A percentile compares a stretch with the other conserved stretches of the same genome.
phyloP scores from a whole-genome alignment of 2,797 vertebrate species.

The Molossus molossus region DNA sequence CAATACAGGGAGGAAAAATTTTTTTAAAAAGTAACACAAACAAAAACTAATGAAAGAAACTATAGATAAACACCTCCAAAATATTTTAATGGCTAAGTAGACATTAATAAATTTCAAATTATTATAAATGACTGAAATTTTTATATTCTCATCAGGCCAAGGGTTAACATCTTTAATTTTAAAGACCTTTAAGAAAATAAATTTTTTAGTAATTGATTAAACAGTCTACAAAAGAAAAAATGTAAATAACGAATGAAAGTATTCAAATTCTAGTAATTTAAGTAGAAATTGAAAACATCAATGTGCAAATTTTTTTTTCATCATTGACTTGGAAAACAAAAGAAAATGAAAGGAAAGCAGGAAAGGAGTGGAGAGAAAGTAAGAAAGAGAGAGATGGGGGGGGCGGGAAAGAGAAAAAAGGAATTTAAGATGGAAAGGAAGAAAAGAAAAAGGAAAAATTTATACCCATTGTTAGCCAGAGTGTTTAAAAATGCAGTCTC shows the following conservation, averaged over 20 bases:
- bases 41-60: neutral
- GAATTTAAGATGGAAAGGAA: neutral
- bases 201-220: neutral
- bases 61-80: neutral
- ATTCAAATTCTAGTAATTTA: neutral
- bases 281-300: neutral
- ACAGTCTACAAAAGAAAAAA: constrained; percentile 44
- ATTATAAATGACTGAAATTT: neutral
- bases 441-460: neutral
- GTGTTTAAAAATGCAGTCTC: neutral
- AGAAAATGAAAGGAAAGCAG: neutral
- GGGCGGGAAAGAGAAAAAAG: neutral
- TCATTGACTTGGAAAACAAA: neutral
- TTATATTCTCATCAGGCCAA: neutral
- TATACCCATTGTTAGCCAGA: neutral
- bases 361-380: neutral
- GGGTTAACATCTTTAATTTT: neutral
- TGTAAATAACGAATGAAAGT: neutral
- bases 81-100: neutral
- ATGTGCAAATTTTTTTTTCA: neutral
- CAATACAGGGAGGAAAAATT: too few relatives aligned
- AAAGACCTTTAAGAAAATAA: neutral
- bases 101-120: neutral
- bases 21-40: neutral
- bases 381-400: neutral